phyloP scores from a whole-genome alignment of 2,888 invertebrate genomes.

The Drosophila sordidula region DNA sequence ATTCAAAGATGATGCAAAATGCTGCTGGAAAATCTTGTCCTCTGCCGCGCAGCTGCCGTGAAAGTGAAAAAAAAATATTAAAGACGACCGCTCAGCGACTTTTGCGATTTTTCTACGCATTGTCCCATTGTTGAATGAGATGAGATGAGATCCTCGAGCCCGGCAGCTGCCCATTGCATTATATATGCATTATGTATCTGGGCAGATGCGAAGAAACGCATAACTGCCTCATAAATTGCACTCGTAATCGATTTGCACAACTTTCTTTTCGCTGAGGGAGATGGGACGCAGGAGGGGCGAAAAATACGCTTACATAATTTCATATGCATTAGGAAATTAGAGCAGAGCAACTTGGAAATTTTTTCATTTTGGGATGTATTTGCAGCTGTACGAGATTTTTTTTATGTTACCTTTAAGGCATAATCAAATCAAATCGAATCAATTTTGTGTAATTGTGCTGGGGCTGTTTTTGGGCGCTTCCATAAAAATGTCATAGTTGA shows the following conservation, averaged over 20 bases:
- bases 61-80: slow-evolving; percentile 29
- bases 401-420: slow-evolving; percentile 27
- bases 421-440: slow-evolving; percentile 68
- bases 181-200: slow-evolving; percentile 17
- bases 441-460: slow-evolving; percentile 58
- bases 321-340: slow-evolving; percentile 70
- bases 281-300: slow-evolving; percentile 8
- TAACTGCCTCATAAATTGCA: slow-evolving; percentile 74
- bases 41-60: slow-evolving; percentile 42
- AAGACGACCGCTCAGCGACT: slow-evolving; percentile 36
- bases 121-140: slow-evolving; percentile 41
- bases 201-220: slow-evolving; percentile 37
- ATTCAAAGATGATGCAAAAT: slow-evolving; percentile 58
- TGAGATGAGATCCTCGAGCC: slow-evolving; percentile 7
- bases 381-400: slow-evolving; percentile 48
- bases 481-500: slow-evolving; percentile 44
- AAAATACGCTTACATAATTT: slow-evolving; percentile 50
- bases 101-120: slow-evolving; percentile 45
- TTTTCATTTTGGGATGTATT: slow-evolving; percentile 1
- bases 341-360: slow-evolving; percentile 27
- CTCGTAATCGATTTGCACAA: slow-evolving; percentile 55
- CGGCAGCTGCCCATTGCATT: slow-evolving; percentile 40
- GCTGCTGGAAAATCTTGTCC: slow-evolving; percentile 46
- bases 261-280: slow-evolving; percentile 3
- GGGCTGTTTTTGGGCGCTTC: slow-evolving; percentile 30